Base-by-base conservation (phyloP, 23 tunicate species). In the Diplosoma virens region DNA sequence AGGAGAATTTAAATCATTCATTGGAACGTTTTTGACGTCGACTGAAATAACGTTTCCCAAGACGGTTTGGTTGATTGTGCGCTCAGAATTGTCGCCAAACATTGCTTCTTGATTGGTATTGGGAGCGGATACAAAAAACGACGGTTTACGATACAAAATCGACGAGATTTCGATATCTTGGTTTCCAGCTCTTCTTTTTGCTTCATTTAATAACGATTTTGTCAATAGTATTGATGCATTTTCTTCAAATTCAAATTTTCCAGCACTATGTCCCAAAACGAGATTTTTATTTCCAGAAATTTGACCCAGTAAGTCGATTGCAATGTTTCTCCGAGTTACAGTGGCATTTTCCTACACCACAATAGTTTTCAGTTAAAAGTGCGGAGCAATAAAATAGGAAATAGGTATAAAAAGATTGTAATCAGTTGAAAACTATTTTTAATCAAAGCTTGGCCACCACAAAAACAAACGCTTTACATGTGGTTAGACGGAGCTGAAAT, bases 11-110 rank as follows among this genome's bases (percentile, higher is more conserved):
- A 90, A 74, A 30, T 79, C 41, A 18, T 20, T 37, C 89, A 90
- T 79, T 22, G 41, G 53, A 5, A 65, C 77, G 56, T 68, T 68
- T 52, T 73, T 73, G 20, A 90, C 70, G 5, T 75, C 82, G 7
- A 73, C 82, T 2, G 97, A 82, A 0, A 90, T 22, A n/a, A 90
- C 86, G 32, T 84, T 69, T 25, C 85, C 74, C 9, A 90, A 18
- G 25, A 79, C 67, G 21, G 32, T n/a, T 5, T 81, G 73, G 45
- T 21, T 9, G 9, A 48, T 56, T 32, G 25, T 58, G 0, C 71
- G 65, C 5, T 55, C 25, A 1, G 86, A 79, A 29, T 75, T 79
- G 33, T 87, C 95, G 5, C 95, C 95, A 33, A 81, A 87, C 24
- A 20, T 6, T 5, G 28, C 6, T 64, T 14, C 20, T 11, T 24